A percentile compares a stretch with the other conserved stretches of the same genome.
Conservation (phyloP, 2,113 vertebrate genomes). For the Chelonoidis abingdonii region DNA sequence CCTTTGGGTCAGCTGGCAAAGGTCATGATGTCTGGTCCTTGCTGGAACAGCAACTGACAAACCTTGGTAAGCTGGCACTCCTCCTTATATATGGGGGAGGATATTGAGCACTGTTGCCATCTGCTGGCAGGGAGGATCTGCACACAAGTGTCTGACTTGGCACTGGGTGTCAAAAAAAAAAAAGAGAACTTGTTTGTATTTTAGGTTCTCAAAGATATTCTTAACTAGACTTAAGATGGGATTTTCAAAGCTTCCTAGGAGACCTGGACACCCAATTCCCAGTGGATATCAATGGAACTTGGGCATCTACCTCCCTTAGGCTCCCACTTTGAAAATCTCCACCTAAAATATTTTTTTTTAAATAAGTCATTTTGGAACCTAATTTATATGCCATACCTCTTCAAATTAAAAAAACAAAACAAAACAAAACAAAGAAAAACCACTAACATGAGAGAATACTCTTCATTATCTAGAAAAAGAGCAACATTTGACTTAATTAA, state of each 20-base stretch:
- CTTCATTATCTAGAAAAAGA: neutral
- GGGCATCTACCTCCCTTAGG: neutral
- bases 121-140: neutral
- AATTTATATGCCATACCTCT: neutral
- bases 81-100: neutral
- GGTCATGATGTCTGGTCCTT: neutral
- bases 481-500: slow-evolving; percentile 37
- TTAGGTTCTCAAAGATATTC: neutral
- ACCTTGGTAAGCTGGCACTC: neutral
- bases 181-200: neutral
- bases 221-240: slow-evolving; percentile 1
- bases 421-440: rapidly evolving
- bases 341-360: neutral
- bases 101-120: neutral
- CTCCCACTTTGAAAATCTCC: neutral
- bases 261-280: neutral
- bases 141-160: neutral
- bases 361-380: neutral
- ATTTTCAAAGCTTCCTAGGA: neutral
- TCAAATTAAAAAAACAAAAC: neutral
- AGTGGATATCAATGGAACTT: neutral
- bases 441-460: neutral
- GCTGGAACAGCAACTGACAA: neutral
- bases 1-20: rapidly evolving
- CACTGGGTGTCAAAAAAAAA: neutral